Evolutionary conservation across 2,888 invertebrate genomes (phyloP), one percentile per base, ranked within the genome.

Genomic region (Eupithecia inturbata): DNA sequence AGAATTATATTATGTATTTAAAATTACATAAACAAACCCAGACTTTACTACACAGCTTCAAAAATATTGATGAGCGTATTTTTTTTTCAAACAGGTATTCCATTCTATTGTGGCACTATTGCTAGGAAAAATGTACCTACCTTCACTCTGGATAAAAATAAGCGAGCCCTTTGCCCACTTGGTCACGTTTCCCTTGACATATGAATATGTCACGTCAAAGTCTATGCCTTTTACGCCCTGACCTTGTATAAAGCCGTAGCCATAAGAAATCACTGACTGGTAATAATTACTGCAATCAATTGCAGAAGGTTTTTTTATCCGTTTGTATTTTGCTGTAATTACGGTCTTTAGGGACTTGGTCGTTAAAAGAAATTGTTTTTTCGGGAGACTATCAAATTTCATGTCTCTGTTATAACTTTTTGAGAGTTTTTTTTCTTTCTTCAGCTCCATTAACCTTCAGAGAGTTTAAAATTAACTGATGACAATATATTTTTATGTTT

Each of bases 111-210:
- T 57, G 26, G 57, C 57, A 57, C 22, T 10, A 26, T 57, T 57
- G 57, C 3, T 57, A 26, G 26, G 26, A 57, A 57, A 26, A n/a
- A n/a, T n/a, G n/a, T n/a, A n/a, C n/a, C n/a, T 57, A 57, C 53
- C 22, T 53, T 53, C 57, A 26, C 57, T 57, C 57, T 62, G 62
- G 31, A 80, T 82, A 79, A 80, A 82, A 83, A 82, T 80, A 64
- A 64, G 19, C n/a, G 12, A 64, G 33, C 33, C 63, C 63, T 64
- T 73, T 82, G 76, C 79, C 86, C 85, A 88, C 90, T 91, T 88
- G 84, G 88, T 88, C 90, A 89, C 89, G 91, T 86, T 87, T 84
- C 84, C 86, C 87, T 87, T 88, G 90, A 89, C 89, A 89, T 85
- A 83, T 79, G 78, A 74, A 79, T 76, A 76, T 74, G 85, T 82